These are phyloP conservation scores for Fulica atra DNA, from an alignment of 2,113 vertebrate species.

Conservation along the genomic window DNA sequence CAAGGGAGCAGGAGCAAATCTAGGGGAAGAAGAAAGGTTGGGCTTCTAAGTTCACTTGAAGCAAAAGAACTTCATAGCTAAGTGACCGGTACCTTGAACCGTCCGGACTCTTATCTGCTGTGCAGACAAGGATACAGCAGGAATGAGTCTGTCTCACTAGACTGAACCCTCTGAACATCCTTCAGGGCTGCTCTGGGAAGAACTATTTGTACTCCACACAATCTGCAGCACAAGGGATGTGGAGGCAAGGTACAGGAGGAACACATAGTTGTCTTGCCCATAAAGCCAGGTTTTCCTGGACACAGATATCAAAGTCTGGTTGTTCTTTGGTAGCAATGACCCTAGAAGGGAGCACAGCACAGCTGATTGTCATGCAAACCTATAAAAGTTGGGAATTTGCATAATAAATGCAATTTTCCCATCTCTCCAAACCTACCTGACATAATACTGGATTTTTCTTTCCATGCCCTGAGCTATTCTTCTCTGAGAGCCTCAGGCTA, in stretches of 20 bases:
- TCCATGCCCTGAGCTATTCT: background rate
- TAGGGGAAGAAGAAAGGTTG: background rate
- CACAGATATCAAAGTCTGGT: fast-evolving
- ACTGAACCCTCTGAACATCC: background rate
- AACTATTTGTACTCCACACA: background rate
- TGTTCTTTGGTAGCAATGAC: background rate
- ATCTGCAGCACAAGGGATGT: fast-evolving
- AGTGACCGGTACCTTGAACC: background rate
- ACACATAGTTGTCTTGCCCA: fast-evolving
- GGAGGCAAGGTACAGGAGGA: background rate
- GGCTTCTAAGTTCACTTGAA: background rate
- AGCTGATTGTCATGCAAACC: background rate
- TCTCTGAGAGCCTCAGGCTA: background rate
- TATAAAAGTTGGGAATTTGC: background rate
- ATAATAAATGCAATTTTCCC: background rate
- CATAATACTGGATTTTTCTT: background rate
- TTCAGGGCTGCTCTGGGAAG: background rate
- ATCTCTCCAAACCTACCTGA: background rate
- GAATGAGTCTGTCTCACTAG: background rate
- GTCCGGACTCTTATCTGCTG: background rate
- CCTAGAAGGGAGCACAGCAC: background rate
- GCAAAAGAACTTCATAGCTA: background rate
- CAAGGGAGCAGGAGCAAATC: background rate
- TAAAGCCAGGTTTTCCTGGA: background rate
- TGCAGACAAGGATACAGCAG: background rate